phyloP scores from a whole-genome alignment of 1,140 invertebrate species.

The Megathymus violae region DNA sequence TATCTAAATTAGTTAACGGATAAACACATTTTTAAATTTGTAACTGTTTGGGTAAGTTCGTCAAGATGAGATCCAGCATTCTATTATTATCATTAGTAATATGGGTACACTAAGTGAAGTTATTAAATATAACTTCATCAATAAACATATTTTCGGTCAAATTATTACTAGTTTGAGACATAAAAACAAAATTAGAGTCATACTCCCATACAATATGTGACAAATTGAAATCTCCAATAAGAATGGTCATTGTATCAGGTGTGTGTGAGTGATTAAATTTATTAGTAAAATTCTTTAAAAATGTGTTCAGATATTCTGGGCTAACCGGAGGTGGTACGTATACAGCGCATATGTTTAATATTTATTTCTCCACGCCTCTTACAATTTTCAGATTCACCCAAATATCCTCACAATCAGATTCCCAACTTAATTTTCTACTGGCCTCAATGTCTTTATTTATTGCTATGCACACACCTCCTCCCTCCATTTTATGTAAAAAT shows the following conservation, averaged over 20 bases:
- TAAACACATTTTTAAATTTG: no score
- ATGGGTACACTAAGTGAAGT: background rate
- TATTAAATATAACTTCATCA: background rate
- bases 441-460: background rate
- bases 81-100: background rate
- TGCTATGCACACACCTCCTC: slow-evolving; percentile 21
- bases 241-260: background rate
- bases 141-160: background rate
- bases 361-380: background rate
- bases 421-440: background rate
- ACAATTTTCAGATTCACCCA: background rate
- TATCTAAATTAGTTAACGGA: no score
- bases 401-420: background rate
- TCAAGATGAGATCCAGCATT: no score
- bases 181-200: background rate
- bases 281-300: background rate
- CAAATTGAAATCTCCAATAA: background rate
- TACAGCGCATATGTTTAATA: background rate
- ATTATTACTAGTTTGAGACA: background rate
- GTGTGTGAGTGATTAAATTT: background rate
- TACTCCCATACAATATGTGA: background rate
- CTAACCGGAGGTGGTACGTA: background rate
- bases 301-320: background rate
- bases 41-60: no score
- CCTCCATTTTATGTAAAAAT: slow-evolving; percentile 7